Conservation (phyloP, 92 coral and sea anemone genomes). For the Epizoanthus fatuus region DNA sequence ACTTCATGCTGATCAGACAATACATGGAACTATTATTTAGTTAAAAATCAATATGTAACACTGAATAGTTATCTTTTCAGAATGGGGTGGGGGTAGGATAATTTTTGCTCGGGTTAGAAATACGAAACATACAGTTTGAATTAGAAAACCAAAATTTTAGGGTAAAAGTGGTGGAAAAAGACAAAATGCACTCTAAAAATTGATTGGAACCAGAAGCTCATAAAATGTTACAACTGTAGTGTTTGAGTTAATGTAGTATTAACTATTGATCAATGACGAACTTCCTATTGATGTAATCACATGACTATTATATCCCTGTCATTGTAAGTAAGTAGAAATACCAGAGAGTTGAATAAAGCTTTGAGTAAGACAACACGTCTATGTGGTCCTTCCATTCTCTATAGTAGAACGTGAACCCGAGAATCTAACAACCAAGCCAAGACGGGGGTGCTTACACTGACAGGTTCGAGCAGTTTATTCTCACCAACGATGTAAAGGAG, state of each 20-base stretch:
- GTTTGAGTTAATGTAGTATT: background rate
- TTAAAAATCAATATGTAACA: too few species aligned
- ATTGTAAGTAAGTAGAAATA: background rate
- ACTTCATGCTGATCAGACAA: too few species aligned
- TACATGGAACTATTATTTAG: too few species aligned
- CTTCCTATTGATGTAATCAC: background rate
- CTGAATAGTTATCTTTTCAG: too few species aligned
- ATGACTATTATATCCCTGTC: background rate
- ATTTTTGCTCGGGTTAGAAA: too few species aligned
- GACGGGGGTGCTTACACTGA: conserved; percentile 39
- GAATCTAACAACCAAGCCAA: background rate
- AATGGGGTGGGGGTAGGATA: too few species aligned
- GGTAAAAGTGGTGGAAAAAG: too few species aligned
- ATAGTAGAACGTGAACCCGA: background rate
- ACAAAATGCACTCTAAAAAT: too few species aligned
- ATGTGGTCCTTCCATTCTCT: background rate
- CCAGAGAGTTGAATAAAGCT: background rate
- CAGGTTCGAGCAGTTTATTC: conserved; percentile 43
- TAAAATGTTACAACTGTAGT: too few species aligned
- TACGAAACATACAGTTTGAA: too few species aligned
- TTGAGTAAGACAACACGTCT: background rate
- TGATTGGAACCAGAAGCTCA: too few species aligned
- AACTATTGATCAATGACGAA: background rate
- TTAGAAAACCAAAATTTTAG: too few species aligned
- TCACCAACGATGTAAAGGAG: conserved; percentile 16